Base-by-base conservation (phyloP, 2,888 invertebrate genomes). In the Pseudococcus jackbeardsleyi region DNA sequence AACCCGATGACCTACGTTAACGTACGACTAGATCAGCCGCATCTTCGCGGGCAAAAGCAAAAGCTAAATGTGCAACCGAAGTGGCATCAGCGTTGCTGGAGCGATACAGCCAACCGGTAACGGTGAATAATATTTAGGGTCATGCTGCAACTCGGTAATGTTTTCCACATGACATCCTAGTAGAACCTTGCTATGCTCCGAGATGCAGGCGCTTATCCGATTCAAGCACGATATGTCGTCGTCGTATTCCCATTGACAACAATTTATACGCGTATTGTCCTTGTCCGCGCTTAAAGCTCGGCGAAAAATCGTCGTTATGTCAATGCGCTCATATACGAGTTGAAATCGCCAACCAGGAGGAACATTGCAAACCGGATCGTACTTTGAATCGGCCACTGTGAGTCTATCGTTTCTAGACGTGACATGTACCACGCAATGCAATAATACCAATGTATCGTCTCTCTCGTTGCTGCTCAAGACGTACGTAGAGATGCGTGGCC, bases 371-470 rank as follows among this genome's bases (percentile, higher is more conserved):
- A 82, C 42, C 82, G 82, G 82, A 82, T 82, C 46, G 82, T 42
- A 42, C 26, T 33, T 82, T 19, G 48, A 82, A 82, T 82, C 82
- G 68, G 26, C 68, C 26, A 26, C 22, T 19, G 5, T 5, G n/a
- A 54, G 54, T 50, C 9, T 22, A 68, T 68, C 46, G 48, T 19
- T 42, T 46, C 50, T n/a, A 82, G 82, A 82, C 82, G 82, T 82
- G 82, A 82, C 82, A 82, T 82, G 82, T 82, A 82, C 82, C 82
- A 82, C 82, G 82, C 82, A 82, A 82, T 48, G 33, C 4, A 7
- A 19, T 46, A 82, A 50, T 50, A 50, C 50, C 12, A 50, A 50
- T 15, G n/a, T 17, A 5, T 4, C 7, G 12, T n/a, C 5, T 54
- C n/a, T 12, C 15, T 50, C 1, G 6, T 50, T 54, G 54, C n/a